Base-by-base conservation (phyloP, 2,797 vertebrate genomes). In the Mionectes olivaceus region DNA sequence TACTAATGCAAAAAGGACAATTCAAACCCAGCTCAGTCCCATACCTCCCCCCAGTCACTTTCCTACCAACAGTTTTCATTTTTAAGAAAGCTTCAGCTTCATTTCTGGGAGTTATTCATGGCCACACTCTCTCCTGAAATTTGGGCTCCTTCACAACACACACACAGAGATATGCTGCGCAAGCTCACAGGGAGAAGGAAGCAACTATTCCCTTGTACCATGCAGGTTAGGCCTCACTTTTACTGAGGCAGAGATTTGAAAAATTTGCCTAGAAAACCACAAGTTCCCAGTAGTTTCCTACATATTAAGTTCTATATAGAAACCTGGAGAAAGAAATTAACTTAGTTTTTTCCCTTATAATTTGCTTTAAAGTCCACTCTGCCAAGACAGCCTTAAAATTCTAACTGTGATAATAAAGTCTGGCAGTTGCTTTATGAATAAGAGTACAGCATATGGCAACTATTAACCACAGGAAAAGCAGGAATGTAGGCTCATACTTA, bases 391-490 rank as follows among this genome's bases (percentile, higher is more conserved):
- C 37, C 19, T 35, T 75, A 53, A 13, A 35, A 61, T 83, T 89
- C 46, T 71, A 89, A 89, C 33, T 77, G 65, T 75, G 87, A 57
- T 71, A 90, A 87, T 63, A 78, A 87, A 73, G 69, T 78, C 71
- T 75, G 84, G 73, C 87, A 83, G 82, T 81, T 83, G 39, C 87
- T 93, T 96, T 82, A 76, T 37, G 69, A 91, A 21, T 59, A 73
- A 86, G 47, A 1, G 2, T 32, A 75, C 43, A 69, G 79, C 47
- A 37, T 56, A 81, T 37, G 57, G 47, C 55, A 92, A 32, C 46
- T 81, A 11, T 17, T 59, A 95, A 89, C 89, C 61, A 83, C 19
- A 57, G 64, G 50, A 92, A 78, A 87, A 75, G 79, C 44, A 83
- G 55, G 63, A 79, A 57, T 0, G 4, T 24, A 65, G 50, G 65